Evolutionary conservation across 1,140 invertebrate species (phyloP), one percentile per base, ranked within the genome.

Genomic region (Reticulitermes speratus): DNA sequence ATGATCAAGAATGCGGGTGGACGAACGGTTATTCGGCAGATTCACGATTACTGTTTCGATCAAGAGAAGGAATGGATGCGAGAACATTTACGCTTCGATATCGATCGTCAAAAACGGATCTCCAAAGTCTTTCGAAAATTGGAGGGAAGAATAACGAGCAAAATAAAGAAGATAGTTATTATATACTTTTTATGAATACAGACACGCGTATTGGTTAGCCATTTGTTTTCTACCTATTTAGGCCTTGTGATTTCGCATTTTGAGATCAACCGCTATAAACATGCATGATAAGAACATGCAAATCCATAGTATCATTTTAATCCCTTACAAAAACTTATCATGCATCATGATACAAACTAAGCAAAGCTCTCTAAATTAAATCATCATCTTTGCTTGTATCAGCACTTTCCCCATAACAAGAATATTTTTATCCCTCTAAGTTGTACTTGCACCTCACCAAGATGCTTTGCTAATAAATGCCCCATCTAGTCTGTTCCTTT

Each of bases 191-290:
- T 44, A 38, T 75, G 55, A 52, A 82, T 75, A 86, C 69, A 86
- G 23, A 86, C 25, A 87, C 75, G 81, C 25, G 23, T 23, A 52
- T 69, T 84, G 32, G 65, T 87, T 85, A 85, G 75, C 44, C 83
- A 81, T 87, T 87, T 85, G 23, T 11, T 59, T 59, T 86, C 85
- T 83, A 85, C 81, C 83, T 85, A 85, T 21, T 87, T 85, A 87
- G 86, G 87, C 87, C 86, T 83, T 87, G 75, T 85, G 86, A 85
- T 83, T 87, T 87, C 86, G 30, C 52, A 65, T 48, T 83, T 83
- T 87, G 86, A 88, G 86, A 87, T 86, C 88, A 88, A 86, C 85
- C 59, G 84, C 85, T 87, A 84, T 8, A 84, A 84, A 82, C 82
- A 87, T 85, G 87, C 84, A 86, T 52, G 48, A 59, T 84, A 25